Evolutionary conservation across 2,113 vertebrate species (phyloP).

Genomic region (Rhineura floridana): DNA sequence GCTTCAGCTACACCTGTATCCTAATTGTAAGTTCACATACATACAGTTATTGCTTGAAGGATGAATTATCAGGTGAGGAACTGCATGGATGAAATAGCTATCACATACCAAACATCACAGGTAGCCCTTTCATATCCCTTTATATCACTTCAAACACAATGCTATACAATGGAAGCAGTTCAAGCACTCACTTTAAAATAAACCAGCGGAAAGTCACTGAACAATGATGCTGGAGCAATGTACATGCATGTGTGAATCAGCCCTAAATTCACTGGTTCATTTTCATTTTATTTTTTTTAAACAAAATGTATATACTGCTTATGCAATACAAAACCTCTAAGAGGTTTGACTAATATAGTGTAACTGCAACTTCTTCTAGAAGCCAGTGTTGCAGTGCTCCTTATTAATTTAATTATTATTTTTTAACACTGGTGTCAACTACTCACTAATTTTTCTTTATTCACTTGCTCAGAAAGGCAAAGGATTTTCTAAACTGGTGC

Average conservation of each 20-base stretch:
- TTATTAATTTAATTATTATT: neutral
- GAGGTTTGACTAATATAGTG: neutral
- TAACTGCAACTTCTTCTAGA: neutral
- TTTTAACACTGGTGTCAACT: neutral
- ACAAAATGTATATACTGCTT: too few relatives aligned
- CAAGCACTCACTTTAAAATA: neutral
- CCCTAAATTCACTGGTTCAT: neutral
- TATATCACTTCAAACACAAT: neutral
- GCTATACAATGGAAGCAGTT: constrained; percentile 4
- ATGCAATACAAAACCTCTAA: too few relatives aligned
- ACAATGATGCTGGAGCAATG: constrained; percentile 13
- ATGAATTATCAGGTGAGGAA: neutral
- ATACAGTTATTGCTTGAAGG: neutral
- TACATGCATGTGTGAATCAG: neutral
- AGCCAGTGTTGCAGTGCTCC: neutral
- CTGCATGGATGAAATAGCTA: neutral
- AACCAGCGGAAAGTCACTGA: neutral
- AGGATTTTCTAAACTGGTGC: neutral
- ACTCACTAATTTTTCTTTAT: neutral
- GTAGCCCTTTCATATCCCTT: neutral
- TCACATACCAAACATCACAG: neutral
- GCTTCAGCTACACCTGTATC: neutral
- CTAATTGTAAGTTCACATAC: neutral
- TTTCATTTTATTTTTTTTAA: too few relatives aligned
- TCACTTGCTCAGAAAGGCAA: neutral